Conservation (phyloP, 2,797 vertebrate genomes). For the Synaphobranchus kaupii region DNA sequence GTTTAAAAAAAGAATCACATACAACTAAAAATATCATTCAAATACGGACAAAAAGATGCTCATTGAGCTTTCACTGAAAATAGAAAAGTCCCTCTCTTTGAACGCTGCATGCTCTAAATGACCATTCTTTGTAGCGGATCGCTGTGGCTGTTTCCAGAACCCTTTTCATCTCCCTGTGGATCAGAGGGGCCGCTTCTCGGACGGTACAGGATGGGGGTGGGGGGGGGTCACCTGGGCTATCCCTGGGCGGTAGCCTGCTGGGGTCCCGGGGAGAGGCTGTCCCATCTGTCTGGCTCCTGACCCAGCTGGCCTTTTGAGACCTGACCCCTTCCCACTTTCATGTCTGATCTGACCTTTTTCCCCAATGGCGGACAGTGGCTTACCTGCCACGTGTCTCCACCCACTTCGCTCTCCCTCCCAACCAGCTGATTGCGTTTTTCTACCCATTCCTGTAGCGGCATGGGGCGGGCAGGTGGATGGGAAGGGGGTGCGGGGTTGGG, state of each 20-base stretch:
- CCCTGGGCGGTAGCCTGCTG: not conserved
- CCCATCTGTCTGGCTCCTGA: constrained; percentile 15
- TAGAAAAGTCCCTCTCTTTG: not conserved
- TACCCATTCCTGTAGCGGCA: not conserved
- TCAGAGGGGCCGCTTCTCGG: not conserved
- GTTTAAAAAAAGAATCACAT: not conserved
- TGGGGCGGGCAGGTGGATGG: not conserved
- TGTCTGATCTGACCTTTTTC: constrained; percentile 27
- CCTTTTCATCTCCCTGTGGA: constrained; percentile 11
- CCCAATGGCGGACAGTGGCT: not conserved
- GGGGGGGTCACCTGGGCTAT: not conserved
- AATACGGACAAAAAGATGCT: not conserved
- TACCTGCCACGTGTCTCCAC: constrained; percentile 13
- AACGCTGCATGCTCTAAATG: not conserved
- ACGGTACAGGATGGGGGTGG: not conserved
- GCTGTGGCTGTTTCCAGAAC: constrained; percentile 1
- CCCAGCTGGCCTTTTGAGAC: constrained; percentile 23
- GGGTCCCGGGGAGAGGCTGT: not conserved
- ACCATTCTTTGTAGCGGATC: constrained; percentile 1
- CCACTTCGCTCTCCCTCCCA: not conserved
- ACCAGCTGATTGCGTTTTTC: not conserved
- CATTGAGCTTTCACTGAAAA: not conserved
- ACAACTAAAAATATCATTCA: not conserved
- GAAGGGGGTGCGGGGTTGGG: not conserved
- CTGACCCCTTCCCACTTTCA: constrained; percentile 26